Base-by-base conservation (phyloP, 2,888 invertebrate genomes). In the Cremastinae sp. region DNA sequence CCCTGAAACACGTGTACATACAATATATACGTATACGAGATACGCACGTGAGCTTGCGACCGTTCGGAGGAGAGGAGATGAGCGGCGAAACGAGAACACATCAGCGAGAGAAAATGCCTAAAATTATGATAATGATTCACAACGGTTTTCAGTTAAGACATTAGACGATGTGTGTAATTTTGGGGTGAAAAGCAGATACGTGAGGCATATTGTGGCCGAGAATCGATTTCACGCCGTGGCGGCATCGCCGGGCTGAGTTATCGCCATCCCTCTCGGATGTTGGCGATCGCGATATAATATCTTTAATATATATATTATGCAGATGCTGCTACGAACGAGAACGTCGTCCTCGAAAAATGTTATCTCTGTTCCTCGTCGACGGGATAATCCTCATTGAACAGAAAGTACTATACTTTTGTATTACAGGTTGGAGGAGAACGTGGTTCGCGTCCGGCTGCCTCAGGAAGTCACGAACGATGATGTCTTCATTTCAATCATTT, bases 71-170 rank as follows among this genome's bases (percentile, higher is more conserved):
- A 12, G 53, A 55, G 69, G 61, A 73, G 70, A 70, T 70, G 73
- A 66, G 69, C 75, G 64, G 78, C 65, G 43, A 74, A 83, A 84
- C 80, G 74, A 83, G 85, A 86, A 83, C 82, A 78, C 76, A 76
- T 76, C 68, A 73, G 47, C 65, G 61, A 77, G 82, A 82, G 83
- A 84, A 80, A 86, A 86, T 85, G 85, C 87, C 86, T 79, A 83
- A 89, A 89, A 89, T 89, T 89, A 89, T 86, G 86, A 89, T 89
- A 89, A 89, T 89, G 88, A 86, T 88, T 87, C 84, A 71, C 78
- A 80, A 83, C 81, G 80, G 84, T 86, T 88, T 87, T 88, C 87
- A 88, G 89, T 89, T 89, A 89, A 89, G 89, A 89, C 89, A 89
- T 89, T 89, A 89, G 86, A 82, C 80, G 84, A 83, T 84, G 85